Percentiles rank a stretch among this genome's conserved stretches.
Evolutionary conservation across 2,113 vertebrate genomes (phyloP).

Genomic region (Gobio gobio): DNA sequence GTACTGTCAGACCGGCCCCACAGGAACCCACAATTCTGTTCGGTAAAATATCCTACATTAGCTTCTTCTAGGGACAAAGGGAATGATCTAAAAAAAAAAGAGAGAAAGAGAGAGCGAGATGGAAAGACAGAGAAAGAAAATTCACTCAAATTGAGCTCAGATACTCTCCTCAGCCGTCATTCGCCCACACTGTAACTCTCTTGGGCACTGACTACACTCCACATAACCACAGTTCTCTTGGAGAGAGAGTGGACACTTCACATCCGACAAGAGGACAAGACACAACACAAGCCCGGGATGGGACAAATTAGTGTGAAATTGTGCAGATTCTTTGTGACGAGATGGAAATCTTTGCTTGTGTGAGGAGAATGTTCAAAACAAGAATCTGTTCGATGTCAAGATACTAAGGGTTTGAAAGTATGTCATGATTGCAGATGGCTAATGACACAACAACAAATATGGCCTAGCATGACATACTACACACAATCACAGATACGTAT

Average conservation of each 20-base stretch:
- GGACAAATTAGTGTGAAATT: not conserved
- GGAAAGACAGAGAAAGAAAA: conserved; percentile 41
- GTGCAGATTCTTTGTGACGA: not conserved
- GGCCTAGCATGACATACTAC: not conserved
- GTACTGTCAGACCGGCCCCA: conserved; percentile 41
- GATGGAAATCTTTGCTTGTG: not conserved
- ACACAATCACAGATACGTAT: not conserved
- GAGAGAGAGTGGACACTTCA: conserved; percentile 39
- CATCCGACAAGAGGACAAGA: conserved; percentile 13
- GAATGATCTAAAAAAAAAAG: conserved; percentile 8
- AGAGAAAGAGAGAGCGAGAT: not conserved
- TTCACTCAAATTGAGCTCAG: conserved; percentile 39
- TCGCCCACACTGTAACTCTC: conserved; percentile 43
- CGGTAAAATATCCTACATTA: conserved; percentile 45
- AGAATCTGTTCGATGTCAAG: not conserved
- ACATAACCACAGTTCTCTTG: conserved; percentile 27
- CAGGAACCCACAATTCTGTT: conserved; percentile 44
- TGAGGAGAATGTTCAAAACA: not conserved
- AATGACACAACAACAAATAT: not conserved
- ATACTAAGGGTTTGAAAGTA: not conserved
- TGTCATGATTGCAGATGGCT: not conserved
- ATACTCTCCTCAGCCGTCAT: conserved; percentile 43
- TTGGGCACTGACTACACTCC: conserved; percentile 35
- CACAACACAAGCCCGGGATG: not conserved
- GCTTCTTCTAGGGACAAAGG: conserved; percentile 38